Evolutionary conservation across 2,113 vertebrate genomes (phyloP), one percentile per base, ranked within the genome.

Genomic region (Setophaga coronata): DNA sequence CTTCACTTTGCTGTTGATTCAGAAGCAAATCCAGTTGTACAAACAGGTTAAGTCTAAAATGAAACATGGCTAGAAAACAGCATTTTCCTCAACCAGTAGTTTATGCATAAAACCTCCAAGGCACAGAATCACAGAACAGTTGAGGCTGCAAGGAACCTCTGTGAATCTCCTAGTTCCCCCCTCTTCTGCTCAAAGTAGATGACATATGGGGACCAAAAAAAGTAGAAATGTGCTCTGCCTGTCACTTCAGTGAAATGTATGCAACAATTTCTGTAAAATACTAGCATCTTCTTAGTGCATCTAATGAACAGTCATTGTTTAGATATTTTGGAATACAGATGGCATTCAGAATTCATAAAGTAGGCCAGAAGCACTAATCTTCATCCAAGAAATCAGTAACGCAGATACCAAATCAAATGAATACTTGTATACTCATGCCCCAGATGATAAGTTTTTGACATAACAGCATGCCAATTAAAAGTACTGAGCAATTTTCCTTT

Each of bases 341-440:
- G 50, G 82, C 54, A 90, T 61, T 92, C 56, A 89, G 72, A 87
- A 95, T 90, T 82, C 81, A 70, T 48, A 47, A 89, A 95, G 14
- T 0, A 2, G 58, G 57, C 77, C 83, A 87, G 66, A 89, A 96
- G 29, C 48, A 61, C 15, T 65, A 50, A 61, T 58, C 62, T 82
- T 91, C 50, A 66, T 54, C 36, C 53, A 42, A 76, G 42, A 91
- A 89, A 91, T 76, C 42, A 95, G 50, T 33, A 86, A 77, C 26
- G 58, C 61, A 80, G 47, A 66, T 50, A 80, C 11, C 85, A 51
- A 85, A 90, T 53, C 28, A 88, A 90, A 90, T n/a, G 4, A 82
- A 69, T 70, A 53, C 40, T 88, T 90, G 23, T 25, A 61, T 38
- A 43, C 6, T 73, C 8, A 57, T 4, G 3, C 2, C 10, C 48